phyloP scores from a whole-genome alignment of 2,888 invertebrate genomes.

The Tricholauxania praeusta region DNA sequence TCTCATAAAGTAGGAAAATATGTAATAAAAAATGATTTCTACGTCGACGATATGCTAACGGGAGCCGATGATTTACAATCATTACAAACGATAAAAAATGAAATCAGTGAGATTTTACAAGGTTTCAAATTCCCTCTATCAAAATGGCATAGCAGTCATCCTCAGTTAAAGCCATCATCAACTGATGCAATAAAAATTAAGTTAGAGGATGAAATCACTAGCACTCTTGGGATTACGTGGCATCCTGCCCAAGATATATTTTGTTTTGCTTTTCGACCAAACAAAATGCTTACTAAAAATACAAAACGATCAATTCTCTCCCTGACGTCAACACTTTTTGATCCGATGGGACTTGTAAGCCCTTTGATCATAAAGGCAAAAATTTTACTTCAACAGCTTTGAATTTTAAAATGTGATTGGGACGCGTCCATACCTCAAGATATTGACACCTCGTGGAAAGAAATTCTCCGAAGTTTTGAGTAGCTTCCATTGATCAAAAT shows the following conservation, averaged over 20 bases:
- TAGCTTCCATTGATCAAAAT: slow-evolving; percentile 1
- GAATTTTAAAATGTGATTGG: slow-evolving; percentile 32
- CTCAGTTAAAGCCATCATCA: background rate
- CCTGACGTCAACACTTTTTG: too few relatives aligned
- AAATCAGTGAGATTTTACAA: background rate
- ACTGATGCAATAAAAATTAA: slow-evolving; percentile 13
- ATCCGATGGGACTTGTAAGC: slow-evolving; percentile 30
- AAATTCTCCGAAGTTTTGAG: slow-evolving; percentile 1
- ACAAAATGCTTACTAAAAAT: background rate
- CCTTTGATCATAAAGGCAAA: slow-evolving; percentile 30
- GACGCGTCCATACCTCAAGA: slow-evolving; percentile 33
- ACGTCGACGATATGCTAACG: slow-evolving; percentile 26
- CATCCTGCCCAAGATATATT: slow-evolving; percentile 21
- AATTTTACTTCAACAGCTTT: slow-evolving; percentile 32
- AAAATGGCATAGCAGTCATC: slow-evolving; percentile 12
- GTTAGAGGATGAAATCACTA: slow-evolving; percentile 3
- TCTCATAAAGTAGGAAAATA: slow-evolving; percentile 11
- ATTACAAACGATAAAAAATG: background rate
- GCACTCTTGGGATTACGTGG: slow-evolving; percentile 32
- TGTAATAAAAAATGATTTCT: slow-evolving; percentile 24
- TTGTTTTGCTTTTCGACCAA: slow-evolving; percentile 24
- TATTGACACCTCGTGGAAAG: slow-evolving; percentile 24
- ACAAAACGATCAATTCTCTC: slow-evolving; percentile 32
- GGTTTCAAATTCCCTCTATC: background rate
- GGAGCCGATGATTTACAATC: background rate